Conservation (phyloP, 2,797 vertebrate genomes). For the Phylloscopus collybita region DNA sequence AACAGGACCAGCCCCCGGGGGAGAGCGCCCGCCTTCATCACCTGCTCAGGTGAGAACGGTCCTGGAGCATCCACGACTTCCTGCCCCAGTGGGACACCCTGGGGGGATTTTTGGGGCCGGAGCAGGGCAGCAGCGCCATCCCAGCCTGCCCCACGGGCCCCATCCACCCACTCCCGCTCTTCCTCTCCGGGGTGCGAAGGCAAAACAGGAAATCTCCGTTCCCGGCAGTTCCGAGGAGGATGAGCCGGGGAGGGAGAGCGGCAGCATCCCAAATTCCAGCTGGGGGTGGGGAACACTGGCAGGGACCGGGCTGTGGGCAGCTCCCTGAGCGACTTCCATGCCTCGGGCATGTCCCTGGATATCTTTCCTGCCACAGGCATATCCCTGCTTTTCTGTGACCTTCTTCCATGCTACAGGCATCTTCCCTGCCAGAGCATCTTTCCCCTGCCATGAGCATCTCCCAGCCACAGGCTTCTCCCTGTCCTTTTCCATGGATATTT, state of each 20-base stretch:
- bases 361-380: neutral
- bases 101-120: neutral
- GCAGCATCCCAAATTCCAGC: neutral
- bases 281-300: neutral
- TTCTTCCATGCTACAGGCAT: rapidly evolving
- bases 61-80: neutral
- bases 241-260: rapidly evolving
- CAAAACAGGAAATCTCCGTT: neutral
- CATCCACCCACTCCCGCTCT: neutral
- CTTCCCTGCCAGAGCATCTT: neutral
- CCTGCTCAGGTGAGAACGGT: conserved; percentile 59
- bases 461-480: neutral
- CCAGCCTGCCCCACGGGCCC: rapidly evolving
- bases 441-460: neutral
- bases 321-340: neutral
- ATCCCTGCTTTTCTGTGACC: neutral
- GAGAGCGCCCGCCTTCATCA: neutral
- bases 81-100: rapidly evolving
- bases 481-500: neutral
- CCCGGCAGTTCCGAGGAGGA: rapidly evolving
- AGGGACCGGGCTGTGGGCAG: neutral
- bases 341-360: too few species aligned
- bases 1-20: neutral
- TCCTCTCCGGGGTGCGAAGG: rapidly evolving
- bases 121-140: neutral